phyloP scores from a whole-genome alignment of 2,888 invertebrate genomes.

The Aphrophora alni region DNA sequence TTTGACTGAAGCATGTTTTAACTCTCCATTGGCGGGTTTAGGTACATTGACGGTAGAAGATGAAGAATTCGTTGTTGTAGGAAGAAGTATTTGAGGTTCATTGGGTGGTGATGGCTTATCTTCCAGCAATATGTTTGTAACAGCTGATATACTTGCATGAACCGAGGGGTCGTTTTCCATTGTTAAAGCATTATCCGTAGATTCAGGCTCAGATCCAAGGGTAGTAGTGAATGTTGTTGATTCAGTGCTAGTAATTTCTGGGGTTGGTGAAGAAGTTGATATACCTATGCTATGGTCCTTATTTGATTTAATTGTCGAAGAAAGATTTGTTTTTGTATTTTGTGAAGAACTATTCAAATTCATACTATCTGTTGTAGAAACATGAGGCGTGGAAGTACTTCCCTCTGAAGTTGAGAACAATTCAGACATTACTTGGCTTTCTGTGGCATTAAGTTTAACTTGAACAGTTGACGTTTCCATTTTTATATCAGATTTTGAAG shows the following conservation, averaged over 20 bases:
- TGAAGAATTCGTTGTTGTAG: conserved; percentile 23
- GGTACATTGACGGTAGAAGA: conserved; percentile 15
- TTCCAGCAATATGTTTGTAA: conserved; percentile 49
- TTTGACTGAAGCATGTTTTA: conserved; percentile 39
- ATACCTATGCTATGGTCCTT: background rate
- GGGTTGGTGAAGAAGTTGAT: background rate
- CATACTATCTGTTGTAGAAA: background rate
- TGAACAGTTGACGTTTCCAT: too few species aligned
- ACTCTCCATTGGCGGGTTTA: conserved; percentile 39
- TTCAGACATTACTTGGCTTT: background rate
- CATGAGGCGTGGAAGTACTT: background rate
- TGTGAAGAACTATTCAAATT: background rate
- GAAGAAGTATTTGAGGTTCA: conserved; percentile 28
- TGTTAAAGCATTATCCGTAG: conserved; percentile 15
- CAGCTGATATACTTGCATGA: conserved; percentile 51
- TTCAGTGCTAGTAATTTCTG: conserved; percentile 30
- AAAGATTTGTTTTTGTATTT: background rate
- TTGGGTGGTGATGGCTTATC: conserved; percentile 31
- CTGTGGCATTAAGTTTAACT: background rate
- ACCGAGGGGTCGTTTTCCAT: conserved; percentile 29
- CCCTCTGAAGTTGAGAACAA: background rate
- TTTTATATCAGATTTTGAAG: too few species aligned
- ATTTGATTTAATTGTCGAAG: background rate
- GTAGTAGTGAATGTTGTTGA: conserved; percentile 12
- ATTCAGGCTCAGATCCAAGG: background rate